phyloP scores from a whole-genome alignment of 92 coral and sea anemone species.

The Muricea muricata region DNA sequence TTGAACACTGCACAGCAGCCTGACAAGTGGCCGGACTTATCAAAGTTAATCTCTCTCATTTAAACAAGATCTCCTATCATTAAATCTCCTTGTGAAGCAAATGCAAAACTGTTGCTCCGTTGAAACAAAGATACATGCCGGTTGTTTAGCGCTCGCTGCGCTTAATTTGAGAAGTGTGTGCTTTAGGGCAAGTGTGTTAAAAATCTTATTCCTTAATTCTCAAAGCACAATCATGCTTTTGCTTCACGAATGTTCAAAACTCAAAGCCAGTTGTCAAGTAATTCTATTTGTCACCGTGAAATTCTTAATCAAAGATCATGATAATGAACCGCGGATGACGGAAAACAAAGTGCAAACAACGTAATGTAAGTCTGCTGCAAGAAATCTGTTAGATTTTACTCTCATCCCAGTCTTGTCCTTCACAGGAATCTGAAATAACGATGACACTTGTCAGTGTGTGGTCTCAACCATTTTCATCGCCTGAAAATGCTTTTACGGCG shows the following conservation, averaged over 20 bases:
- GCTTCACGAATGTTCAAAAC: neutral
- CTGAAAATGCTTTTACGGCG: no score
- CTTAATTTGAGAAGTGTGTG: no score
- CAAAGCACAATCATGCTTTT: neutral
- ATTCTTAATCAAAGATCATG: neutral
- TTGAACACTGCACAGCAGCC: slow-evolving; percentile 33
- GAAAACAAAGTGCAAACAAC: neutral
- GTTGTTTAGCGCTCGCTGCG: no score
- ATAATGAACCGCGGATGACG: neutral
- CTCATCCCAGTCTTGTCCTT: neutral
- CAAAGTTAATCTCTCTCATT: neutral
- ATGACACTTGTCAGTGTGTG: neutral
- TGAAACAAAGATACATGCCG: no score
- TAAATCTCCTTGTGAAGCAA: slow-evolving; percentile 7
- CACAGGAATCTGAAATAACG: neutral
- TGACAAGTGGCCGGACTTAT: neutral
- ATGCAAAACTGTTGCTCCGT: neutral
- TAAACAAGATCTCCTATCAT: neutral
- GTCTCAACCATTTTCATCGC: no score
- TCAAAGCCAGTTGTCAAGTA: neutral
- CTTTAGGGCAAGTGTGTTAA: no score
- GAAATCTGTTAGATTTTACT: slow-evolving; percentile 8
- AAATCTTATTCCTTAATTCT: no score
- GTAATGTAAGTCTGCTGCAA: neutral
- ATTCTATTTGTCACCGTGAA: neutral